Percentiles rank a stretch among this genome's conserved stretches.
Conservation (phyloP, 2,113 vertebrate species). For the Aegotheles bennettii region DNA sequence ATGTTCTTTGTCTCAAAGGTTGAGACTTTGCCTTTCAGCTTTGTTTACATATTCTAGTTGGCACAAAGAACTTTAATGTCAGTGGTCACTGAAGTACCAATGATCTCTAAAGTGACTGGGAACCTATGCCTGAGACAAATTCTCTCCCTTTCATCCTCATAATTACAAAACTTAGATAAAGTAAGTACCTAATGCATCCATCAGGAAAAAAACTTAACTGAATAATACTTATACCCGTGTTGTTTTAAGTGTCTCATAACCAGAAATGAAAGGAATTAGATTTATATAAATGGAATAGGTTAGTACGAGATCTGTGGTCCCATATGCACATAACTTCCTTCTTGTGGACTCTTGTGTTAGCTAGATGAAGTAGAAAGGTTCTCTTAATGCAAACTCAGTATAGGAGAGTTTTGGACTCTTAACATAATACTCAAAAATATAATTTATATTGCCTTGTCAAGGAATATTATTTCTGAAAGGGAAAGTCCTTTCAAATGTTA, state of each 20-base stretch:
- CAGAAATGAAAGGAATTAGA: neutral
- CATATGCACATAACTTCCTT: neutral
- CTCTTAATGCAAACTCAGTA: neutral
- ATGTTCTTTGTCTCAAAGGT: neutral
- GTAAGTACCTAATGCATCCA: neutral
- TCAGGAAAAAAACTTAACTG: neutral
- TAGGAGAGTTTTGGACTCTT: neutral
- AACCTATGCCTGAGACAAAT: neutral
- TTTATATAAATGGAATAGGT: neutral
- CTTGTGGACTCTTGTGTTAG: neutral
- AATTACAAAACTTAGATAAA: neutral
- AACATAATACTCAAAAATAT: neutral
- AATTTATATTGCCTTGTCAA: neutral
- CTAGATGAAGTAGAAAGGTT: neutral
- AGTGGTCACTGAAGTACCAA: neutral
- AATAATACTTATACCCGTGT: slow-evolving; percentile 28
- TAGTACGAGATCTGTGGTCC: neutral
- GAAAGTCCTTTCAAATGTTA: neutral
- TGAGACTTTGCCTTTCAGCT: neutral
- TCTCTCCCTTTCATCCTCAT: neutral
- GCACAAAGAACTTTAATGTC: neutral
- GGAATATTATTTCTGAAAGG: neutral
- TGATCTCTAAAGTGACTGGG: neutral
- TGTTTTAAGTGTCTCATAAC: slow-evolving; percentile 18
- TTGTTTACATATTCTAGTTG: neutral